Conservation (phyloP, 2,888 invertebrate species). For the Luperina testacea region DNA sequence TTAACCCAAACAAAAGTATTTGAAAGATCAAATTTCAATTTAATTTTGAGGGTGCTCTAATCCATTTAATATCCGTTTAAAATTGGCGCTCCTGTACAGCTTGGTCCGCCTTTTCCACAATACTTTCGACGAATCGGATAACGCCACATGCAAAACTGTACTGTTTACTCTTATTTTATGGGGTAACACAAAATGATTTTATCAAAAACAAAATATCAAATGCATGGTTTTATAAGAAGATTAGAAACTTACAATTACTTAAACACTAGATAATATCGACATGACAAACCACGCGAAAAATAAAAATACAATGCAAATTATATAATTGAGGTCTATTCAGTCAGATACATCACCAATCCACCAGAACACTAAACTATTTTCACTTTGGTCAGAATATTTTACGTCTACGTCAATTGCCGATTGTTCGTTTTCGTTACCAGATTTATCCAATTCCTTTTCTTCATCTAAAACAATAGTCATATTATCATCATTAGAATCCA, state of each 20-base stretch:
- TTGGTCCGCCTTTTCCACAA: neutral
- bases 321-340: slow-evolving; percentile 60
- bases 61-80: neutral
- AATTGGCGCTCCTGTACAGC: neutral
- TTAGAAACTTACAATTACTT: slow-evolving; percentile 32
- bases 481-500: slow-evolving; percentile 14
- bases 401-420: slow-evolving; percentile 35
- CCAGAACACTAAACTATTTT: slow-evolving; percentile 88
- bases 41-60: neutral
- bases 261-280: slow-evolving; percentile 33
- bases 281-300: neutral
- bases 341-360: slow-evolving; percentile 83
- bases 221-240: slow-evolving; percentile 28
- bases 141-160: neutral
- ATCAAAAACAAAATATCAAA: slow-evolving; percentile 17
- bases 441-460: slow-evolving; percentile 12
- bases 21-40: neutral
- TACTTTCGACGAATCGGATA: neutral
- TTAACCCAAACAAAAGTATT: neutral
- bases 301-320: neutral
- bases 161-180: neutral
- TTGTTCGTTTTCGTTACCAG: slow-evolving; percentile 9
- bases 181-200: neutral
- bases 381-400: slow-evolving; percentile 59
- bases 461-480: neutral